Percentiles rank a stretch among this genome's conserved stretches.
phyloP scores from a whole-genome alignment of 2,888 invertebrate genomes.

The Alloplasta piceator region DNA sequence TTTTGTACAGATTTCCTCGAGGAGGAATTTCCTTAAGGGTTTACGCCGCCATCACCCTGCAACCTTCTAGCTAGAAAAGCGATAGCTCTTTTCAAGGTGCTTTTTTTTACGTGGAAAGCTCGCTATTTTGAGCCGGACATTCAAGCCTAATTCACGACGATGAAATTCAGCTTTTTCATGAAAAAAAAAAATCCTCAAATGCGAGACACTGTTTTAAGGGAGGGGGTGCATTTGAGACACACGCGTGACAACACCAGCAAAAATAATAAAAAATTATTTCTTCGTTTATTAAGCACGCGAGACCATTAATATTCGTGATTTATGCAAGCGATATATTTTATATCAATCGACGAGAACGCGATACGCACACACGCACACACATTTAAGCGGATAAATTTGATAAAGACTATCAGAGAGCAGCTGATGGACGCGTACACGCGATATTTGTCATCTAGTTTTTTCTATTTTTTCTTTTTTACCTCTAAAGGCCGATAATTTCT shows the following conservation, averaged over 20 bases:
- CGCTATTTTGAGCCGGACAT: constrained; percentile 46
- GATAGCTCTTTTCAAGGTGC: too few relatives aligned
- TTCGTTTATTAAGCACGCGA: constrained; percentile 25
- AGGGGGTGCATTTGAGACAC: constrained; percentile 64
- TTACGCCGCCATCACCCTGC: too few relatives aligned
- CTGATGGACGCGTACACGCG: constrained; percentile 46
- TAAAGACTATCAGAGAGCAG: constrained; percentile 32
- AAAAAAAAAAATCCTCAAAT: not conserved
- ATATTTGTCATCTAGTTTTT: constrained; percentile 23
- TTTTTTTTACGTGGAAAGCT: not conserved
- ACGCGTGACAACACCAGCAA: constrained; percentile 74
- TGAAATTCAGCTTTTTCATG: constrained; percentile 2
- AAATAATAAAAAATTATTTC: not conserved
- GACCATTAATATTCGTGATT: constrained; percentile 9
- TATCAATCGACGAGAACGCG: constrained; percentile 33
- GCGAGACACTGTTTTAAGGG: constrained; percentile 5
- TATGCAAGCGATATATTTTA: constrained; percentile 38
- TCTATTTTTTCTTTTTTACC: constrained; percentile 16
- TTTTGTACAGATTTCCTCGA: too few relatives aligned
- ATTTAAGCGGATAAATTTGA: constrained; percentile 47
- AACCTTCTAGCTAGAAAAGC: too few relatives aligned
- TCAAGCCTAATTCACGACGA: constrained; percentile 40
- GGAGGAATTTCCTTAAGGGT: too few relatives aligned
- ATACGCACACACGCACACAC: constrained; percentile 40
- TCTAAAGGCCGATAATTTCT: constrained; percentile 4